A percentile compares a stretch with the other conserved stretches of the same genome.
These are phyloP conservation scores for Mustelus asterias DNA, from an alignment of 2,113 vertebrate genomes.

Conservation along the genomic window DNA sequence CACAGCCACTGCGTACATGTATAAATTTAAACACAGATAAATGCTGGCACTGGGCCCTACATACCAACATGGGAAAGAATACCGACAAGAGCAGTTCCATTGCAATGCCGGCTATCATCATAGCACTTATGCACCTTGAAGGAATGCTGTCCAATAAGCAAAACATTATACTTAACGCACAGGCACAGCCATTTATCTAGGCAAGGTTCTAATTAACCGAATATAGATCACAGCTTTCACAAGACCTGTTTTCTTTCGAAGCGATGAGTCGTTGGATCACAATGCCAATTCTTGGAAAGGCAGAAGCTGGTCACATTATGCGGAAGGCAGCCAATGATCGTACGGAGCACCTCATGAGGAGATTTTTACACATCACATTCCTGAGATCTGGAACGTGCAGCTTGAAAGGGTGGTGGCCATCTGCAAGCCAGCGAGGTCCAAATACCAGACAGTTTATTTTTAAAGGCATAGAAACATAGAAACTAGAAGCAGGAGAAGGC, in stretches of 20 bases:
- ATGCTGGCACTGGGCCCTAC: background rate
- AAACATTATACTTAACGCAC: background rate
- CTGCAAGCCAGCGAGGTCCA: too few species aligned
- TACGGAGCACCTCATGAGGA: background rate
- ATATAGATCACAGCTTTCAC: background rate
- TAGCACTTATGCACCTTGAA: background rate
- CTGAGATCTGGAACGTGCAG: background rate
- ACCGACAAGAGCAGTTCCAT: background rate
- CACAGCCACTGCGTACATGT: background rate
- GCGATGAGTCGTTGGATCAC: background rate
- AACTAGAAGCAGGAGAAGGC: too few species aligned
- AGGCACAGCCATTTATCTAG: background rate
- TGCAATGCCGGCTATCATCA: background rate
- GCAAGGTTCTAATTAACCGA: background rate
- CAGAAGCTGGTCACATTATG: too few species aligned
- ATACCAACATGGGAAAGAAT: background rate
- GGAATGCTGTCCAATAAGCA: constrained; percentile 30
- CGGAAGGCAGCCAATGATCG: background rate
- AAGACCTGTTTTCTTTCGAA: background rate
- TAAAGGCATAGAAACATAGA: too few species aligned
- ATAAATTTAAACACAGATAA: background rate
- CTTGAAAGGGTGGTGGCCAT: background rate
- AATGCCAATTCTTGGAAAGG: background rate
- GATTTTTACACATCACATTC: background rate
- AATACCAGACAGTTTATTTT: too few species aligned